Base-by-base conservation (phyloP, 2,113 vertebrate genomes). In the Halcyon malimbica region DNA sequence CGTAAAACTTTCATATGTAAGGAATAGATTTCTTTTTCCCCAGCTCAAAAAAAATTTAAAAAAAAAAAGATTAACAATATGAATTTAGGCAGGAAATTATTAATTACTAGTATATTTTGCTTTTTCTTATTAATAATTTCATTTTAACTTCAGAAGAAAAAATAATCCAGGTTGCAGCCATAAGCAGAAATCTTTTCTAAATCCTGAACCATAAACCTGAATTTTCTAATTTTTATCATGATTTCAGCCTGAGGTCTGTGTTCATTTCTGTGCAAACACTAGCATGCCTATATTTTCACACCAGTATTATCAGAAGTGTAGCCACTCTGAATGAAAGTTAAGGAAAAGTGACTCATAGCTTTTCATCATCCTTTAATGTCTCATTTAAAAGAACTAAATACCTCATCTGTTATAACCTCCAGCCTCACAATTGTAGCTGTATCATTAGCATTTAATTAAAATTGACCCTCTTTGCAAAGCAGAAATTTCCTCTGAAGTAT, bases 341-440 rank as follows among this genome's bases (percentile, higher is more conserved):
- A 64, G 50, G 77, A 76, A 79, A 76, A 76, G 59, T 53, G 39
- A 80, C 74, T 83, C 70, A 51, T 11, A 73, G 62, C 42, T 87
- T 94, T 82, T 89, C 54, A 85, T 84, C 62, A 50, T 57, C 31
- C n/a, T 84, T 87, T 94, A 90, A 87, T 71, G 65, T 77, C 37
- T 77, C 29, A 39, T 67, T 92, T 81, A 35, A 54, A 89, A 84
- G 23, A 94, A 42, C 35, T 74, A 69, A 63, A 75, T 54, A 56
- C 1, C 24, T 77, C 42, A 51, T 78, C 65, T 69, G 8, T 41
- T 85, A 76, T 7, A 5, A 65, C 50, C 39, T 91, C 57, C 56
- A 94, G 64, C 42, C 68, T 86, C 50, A 57, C 31, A 74, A 20
- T 41, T 71, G 11, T 83, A 90, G 71, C n/a, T 35, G 35, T 73